Base-by-base conservation (phyloP, 2,888 invertebrate species). In the Epinotia bilunana region DNA sequence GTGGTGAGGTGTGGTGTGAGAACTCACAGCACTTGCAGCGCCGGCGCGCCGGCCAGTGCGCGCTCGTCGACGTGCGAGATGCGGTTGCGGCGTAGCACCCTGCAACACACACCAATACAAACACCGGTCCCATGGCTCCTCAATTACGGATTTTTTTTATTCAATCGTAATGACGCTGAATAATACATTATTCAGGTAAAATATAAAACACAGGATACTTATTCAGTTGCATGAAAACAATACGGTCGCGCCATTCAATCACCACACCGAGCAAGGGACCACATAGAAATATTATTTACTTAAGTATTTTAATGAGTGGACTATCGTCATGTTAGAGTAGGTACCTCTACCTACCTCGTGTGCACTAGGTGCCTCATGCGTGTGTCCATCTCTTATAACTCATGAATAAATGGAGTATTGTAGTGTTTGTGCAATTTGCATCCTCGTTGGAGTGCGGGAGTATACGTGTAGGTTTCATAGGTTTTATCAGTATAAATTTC, bases 1-100 rank as follows among this genome's bases (percentile, higher is more conserved):
- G 16, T 3, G 1, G 53, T 23, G 0, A 7, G 16, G 23, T 28
- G 23, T 28, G 23, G 23, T 28, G 6, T 11, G 53, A 13, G 49
- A 95, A 97, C 98, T 98, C 95, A 99, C 98, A 99, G 92, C 82
- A 98, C 96, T 90, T 96, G 95, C 79, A 99, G 95, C 80, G 96
- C 96, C 77, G 96, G 96, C 83, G 98, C 95, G 91, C 97, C 96
- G 82, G 94, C 92, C 90, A 99, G 98, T 74, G 98, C 97, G 81
- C 96, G 95, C 81, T 96, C 95, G 82, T 97, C 96, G 84, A 99
- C 97, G 87, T 95, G 94, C 79, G 95, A 94, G 88, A 99, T 97
- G 92, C 96, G 96, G 95, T 99, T 99, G 86, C 97, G 95, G 88
- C 97, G 97, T 87, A 99, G 95, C 85, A 98, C 95, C 88, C 98